Base-by-base conservation (phyloP, 2,113 vertebrate species). In the Sula dactylatra region DNA sequence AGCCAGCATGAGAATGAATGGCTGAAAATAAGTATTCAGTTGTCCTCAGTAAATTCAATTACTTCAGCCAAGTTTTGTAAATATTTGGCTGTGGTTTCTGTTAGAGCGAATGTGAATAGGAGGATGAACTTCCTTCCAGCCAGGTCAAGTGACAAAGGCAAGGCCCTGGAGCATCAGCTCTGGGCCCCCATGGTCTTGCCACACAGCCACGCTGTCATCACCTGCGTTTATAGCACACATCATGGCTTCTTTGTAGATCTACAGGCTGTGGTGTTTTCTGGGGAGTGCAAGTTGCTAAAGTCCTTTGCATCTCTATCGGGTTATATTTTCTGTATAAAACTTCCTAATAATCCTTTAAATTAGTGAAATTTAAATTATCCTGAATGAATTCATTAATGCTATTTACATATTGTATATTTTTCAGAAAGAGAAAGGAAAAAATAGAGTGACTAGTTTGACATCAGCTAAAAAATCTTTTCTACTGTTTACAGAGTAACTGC, bases 401-500 rank as follows among this genome's bases (percentile, higher is more conserved):
- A 7, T 47, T 82, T 78, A 86, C 6, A 55, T 55, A 52, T 40
- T 47, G 20, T 8, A 18, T 15, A 69, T 56, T 74, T 70, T 76
- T 76, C 44, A 47, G 44, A 45, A 45, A 13, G 6, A 42, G 32
- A 61, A 70, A 58, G 27, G 4, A 24, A 65, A 81, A 77, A 62
- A 36, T 7, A 11, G 64, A 81, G 6, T 22, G 9, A 7, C 16
- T 34, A 8, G 16, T 71, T 71, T 92, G 24, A 70, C 8, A 7
- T 54, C 8, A 78, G 21, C 31, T 62, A 55, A 44, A 55, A 79
- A 72, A 24, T 94, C 15, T 82, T 94, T 90, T 85, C 13, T 86
- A n/a, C 10, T 20, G 2, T 86, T 86, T 89, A 16, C 93, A 99
- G 98, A 95, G 94, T 52, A 99, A 98, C 94, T 99, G 98, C 87